Percentiles rank a stretch among this genome's conserved stretches.
Conservation (phyloP, 1,140 invertebrate species). For the Sycophaga agraensis region DNA sequence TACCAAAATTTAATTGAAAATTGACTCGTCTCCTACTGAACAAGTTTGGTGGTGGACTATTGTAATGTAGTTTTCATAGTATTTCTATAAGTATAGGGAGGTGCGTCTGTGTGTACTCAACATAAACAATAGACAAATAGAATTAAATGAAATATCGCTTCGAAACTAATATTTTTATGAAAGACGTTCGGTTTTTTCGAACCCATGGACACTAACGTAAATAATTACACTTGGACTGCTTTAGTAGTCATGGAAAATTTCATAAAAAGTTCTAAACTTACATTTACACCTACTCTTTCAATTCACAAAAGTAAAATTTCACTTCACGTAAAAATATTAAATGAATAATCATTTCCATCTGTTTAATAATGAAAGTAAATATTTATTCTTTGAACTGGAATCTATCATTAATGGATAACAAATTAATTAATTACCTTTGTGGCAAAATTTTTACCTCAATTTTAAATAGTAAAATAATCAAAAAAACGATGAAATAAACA, state of each 20-base stretch:
- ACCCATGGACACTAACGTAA: slow-evolving; percentile 16
- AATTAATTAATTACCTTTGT: background rate
- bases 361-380: background rate
- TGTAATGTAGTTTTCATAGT: background rate
- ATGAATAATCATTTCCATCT: background rate
- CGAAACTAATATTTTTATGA: background rate
- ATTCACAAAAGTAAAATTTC: background rate
- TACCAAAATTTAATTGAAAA: background rate
- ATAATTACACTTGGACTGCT: slow-evolving; percentile 5
- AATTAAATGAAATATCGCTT: no score
- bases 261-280: background rate
- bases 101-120: background rate
- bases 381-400: background rate
- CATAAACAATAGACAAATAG: no score
- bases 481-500: background rate
- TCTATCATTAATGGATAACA: background rate
- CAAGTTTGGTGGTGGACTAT: background rate
- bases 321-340: background rate
- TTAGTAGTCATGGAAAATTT: slow-evolving; percentile 11
- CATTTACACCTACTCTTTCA: background rate
- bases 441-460: background rate
- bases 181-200: background rate
- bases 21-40: background rate
- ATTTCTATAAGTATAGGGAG: background rate
- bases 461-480: background rate